Conservation (phyloP, 2,113 vertebrate genomes). For the Baryphthengus martii region DNA sequence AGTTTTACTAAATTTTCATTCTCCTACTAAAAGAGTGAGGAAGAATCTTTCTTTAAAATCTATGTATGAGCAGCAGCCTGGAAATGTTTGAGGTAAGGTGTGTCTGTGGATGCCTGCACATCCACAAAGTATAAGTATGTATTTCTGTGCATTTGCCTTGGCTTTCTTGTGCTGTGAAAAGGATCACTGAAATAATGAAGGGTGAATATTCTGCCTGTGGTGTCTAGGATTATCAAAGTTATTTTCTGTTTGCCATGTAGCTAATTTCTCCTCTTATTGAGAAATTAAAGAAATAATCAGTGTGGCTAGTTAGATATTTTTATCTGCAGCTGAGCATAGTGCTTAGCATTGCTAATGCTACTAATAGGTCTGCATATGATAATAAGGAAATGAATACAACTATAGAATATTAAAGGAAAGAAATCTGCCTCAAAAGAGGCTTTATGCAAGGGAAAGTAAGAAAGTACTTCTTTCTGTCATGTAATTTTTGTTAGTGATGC, state of each 20-base stretch:
- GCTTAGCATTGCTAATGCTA: background rate
- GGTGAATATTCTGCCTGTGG: background rate
- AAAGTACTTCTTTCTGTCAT: background rate
- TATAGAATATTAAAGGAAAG: background rate
- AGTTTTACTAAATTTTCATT: conserved; percentile 27
- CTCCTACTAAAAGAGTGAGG: background rate
- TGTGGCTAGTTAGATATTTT: background rate
- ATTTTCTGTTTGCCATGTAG: background rate
- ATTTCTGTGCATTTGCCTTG: background rate
- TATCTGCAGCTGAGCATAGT: background rate
- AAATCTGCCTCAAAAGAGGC: background rate
- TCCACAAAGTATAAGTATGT: background rate
- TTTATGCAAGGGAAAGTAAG: background rate
- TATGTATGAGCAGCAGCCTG: background rate
- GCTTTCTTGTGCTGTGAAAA: background rate
- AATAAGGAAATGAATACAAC: background rate
- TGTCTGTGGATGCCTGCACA: background rate
- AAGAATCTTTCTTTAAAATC: conserved; percentile 1
- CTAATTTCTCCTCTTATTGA: background rate
- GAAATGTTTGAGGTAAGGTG: background rate
- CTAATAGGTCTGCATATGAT: background rate
- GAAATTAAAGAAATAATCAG: background rate
- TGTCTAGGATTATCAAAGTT: background rate
- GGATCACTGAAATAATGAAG: conserved; percentile 7
- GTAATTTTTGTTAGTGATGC: background rate